Base-by-base conservation (phyloP, 2,113 vertebrate species). In the Cyanoderma ruficeps region DNA sequence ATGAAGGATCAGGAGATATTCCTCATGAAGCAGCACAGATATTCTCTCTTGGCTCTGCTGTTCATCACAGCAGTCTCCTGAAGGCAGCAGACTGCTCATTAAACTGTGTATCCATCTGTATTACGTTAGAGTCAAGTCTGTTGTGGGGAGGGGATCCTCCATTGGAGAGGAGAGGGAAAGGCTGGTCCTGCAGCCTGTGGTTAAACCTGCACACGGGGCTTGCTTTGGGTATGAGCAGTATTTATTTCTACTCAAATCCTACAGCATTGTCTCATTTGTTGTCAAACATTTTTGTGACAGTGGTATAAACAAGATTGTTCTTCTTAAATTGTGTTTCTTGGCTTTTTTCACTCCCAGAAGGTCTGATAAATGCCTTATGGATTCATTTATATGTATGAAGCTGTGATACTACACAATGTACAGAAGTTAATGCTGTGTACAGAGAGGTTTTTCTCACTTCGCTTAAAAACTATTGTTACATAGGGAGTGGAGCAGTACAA, bases 81-180 rank as follows among this genome's bases (percentile, higher is more conserved):
- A 81, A 94, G 68, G 47, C 56, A 96, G 42, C 75, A 90, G 76
- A 22, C 71, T 67, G 61, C 85, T 96, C 75, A 57, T 91, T 91
- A 94, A 75, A 50, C 53, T 61, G 13, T 50, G 7, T 53, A 31
- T 87, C 92, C 72, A 35, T 87, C 75, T 94, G 85, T 83, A 84
- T 64, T 78, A 4, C 13, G 2, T 56, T 83, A n/a, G 47, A 85
- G 70, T 92, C 52, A 59, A 63, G 41, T 88, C 64, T 87, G 39
- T 53, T 55, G 8, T 80, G 55, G 7, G 30, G 19, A 88, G 11
- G 12, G 19, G 28, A 80, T 92, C 39, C 21, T 83, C 41, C 67
- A n/a, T 4, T 57, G 63, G 22, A 37, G 67, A 85, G 60, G 37
- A 55, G 17, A 93, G 27, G 33, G 49, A 76, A 72, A 69, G 52